Evolutionary conservation across 2,113 vertebrate genomes (phyloP), one percentile per base, ranked within the genome.

Genomic region (Centropristis striata): DNA sequence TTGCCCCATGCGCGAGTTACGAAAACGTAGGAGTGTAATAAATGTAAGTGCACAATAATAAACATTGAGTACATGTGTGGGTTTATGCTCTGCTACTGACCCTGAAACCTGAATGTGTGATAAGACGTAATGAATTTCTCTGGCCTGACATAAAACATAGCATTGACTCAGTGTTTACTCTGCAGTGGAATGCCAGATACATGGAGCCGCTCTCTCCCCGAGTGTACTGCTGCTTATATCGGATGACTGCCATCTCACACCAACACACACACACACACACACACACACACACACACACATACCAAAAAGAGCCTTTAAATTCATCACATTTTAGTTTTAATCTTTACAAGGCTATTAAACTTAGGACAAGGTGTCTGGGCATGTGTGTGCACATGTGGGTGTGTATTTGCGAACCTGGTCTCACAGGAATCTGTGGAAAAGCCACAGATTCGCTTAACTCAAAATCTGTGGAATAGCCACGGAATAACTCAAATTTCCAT

Each of bases 41-140:
- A 89, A 77, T 83, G 70, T 82, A 84, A 86, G 86, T 71, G 87
- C 57, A 64, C 67, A 72, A 86, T 88, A 87, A 88, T 83, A 86
- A 86, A 91, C 86, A 86, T 32, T 28, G 80, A 79, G 69, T 75
- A 57, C 77, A 73, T 82, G 79, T 88, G 71, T 81, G 79, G 76
- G 53, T 83, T 75, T 80, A 28, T 20, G 61, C 60, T 70, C 58
- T 5, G 49, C 67, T 18, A 0, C 70, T 88, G 88, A 89, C 90
- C 90, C 82, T 11, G 53, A 80, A 92, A 91, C 90, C 88, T 78
- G 67, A 87, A 89, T 27, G 83, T 91, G 87, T 84, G 83, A 91
- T 88, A 83, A 91, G 85, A 88, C 23, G 64, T 81, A 90, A 90
- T 92, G 86, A 83, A 92, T 91, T 92, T 92, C 81, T 84, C 51